phyloP scores from a whole-genome alignment of 2,888 invertebrate genomes.

The Balanococcus diminutus region DNA sequence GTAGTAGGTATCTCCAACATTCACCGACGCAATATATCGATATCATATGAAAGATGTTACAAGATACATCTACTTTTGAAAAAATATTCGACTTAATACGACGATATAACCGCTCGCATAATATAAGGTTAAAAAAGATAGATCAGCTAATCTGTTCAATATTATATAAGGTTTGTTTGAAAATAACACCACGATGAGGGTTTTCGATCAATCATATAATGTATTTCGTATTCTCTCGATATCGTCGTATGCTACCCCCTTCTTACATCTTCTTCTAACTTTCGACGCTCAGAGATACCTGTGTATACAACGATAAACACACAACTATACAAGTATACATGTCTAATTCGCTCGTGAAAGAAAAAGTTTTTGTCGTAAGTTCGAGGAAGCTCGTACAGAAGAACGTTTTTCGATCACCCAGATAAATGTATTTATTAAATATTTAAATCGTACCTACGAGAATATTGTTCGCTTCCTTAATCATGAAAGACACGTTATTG shows the following conservation, averaged over 20 bases:
- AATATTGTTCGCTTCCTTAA: conserved; percentile 15
- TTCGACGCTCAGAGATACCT: neutral
- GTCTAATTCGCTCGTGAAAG: neutral
- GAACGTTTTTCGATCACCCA: conserved; percentile 19
- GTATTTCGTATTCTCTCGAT: conserved; percentile 17
- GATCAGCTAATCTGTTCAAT: conserved; percentile 26
- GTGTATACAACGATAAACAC: conserved; percentile 13
- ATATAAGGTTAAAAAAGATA: conserved; percentile 21
- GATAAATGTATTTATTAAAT: conserved; percentile 35
- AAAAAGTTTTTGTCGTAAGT: neutral
- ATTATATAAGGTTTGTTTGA: neutral
- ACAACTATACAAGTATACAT: neutral
- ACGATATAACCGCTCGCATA: neutral
- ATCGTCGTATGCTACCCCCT: neutral
- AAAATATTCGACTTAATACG: neutral
- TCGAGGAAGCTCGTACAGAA: neutral
- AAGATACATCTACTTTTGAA: neutral
- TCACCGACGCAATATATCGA: neutral
- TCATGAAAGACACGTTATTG: conserved; percentile 19
- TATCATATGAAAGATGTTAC: neutral
- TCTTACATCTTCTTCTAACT: neutral
- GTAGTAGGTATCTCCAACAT: neutral
- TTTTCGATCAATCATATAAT: conserved; percentile 13
- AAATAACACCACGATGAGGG: neutral
- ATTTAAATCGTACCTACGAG: conserved; percentile 34